Conservation (phyloP, 1,140 invertebrate species). For the Diorhabda elongata region DNA sequence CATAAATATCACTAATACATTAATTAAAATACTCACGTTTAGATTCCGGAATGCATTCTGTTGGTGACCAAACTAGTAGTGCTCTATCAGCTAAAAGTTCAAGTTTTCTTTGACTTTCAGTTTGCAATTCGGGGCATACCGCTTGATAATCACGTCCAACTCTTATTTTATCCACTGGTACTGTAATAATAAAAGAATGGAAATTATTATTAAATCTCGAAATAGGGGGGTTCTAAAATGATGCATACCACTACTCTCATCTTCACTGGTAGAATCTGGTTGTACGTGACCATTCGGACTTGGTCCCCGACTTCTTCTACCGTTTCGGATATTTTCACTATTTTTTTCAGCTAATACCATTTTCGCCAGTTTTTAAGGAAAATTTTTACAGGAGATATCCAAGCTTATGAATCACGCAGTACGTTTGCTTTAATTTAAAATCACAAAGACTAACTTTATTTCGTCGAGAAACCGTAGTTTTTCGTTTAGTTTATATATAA, state of each 20-base stretch:
- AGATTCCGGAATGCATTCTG: constrained; percentile 76
- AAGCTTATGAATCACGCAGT: constrained; percentile 26
- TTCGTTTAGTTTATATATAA: constrained; percentile 7
- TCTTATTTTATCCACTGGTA: constrained; percentile 85
- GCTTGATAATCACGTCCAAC: constrained; percentile 93
- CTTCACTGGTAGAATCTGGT: constrained; percentile 74
- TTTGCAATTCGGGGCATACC: constrained; percentile 73
- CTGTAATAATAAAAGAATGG: constrained; percentile 43
- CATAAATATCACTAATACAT: neutral
- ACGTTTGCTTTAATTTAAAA: constrained; percentile 25
- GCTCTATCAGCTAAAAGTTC: constrained; percentile 73
- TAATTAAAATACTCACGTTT: constrained; percentile 66
- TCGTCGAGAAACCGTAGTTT: constrained; percentile 39
- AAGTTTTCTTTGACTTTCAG: constrained; percentile 57
- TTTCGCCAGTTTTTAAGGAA: constrained; percentile 34
- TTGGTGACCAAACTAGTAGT: constrained; percentile 92
- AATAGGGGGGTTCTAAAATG: constrained; percentile 23
- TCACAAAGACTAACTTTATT: constrained; percentile 29
- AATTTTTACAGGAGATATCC: constrained; percentile 11
- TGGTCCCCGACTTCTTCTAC: constrained; percentile 78
- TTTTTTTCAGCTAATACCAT: constrained; percentile 87
- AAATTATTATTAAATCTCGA: neutral
- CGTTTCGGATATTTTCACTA: constrained; percentile 74
- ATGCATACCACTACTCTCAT: constrained; percentile 67
- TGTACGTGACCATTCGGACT: constrained; percentile 81